phyloP scores from a whole-genome alignment of 2,888 invertebrate genomes.

The Meghimatium bilineatum region DNA sequence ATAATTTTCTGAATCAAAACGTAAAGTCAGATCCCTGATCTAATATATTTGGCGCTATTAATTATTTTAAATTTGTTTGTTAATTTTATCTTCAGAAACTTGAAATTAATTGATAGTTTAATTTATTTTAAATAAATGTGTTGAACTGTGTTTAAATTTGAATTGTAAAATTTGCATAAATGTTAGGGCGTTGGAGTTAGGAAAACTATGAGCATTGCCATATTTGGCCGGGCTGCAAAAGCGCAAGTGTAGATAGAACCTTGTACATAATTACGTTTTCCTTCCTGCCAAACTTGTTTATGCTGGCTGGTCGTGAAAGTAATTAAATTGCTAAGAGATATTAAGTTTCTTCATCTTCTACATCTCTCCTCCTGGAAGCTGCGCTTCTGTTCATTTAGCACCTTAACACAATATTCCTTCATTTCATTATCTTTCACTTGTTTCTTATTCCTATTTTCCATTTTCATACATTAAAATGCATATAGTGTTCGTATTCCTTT shows the following conservation, averaged over 20 bases:
- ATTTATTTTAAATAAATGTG: too few species aligned
- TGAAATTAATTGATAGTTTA: too few species aligned
- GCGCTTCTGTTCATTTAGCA: background rate
- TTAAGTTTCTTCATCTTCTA: background rate
- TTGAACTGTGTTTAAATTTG: background rate
- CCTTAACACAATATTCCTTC: background rate
- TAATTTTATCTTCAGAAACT: too few species aligned
- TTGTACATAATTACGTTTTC: background rate
- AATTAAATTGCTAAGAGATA: conserved; percentile 1
- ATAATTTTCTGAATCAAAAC: too few species aligned
- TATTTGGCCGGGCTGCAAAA: background rate
- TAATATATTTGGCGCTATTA: too few species aligned
- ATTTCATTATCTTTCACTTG: background rate
- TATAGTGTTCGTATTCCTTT: too few species aligned
- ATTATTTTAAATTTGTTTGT: too few species aligned
- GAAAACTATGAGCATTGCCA: background rate
- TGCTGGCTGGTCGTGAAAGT: background rate
- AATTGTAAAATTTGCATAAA: background rate
- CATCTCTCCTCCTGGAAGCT: background rate
- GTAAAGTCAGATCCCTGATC: too few species aligned
- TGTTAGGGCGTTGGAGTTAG: background rate
- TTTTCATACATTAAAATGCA: too few species aligned
- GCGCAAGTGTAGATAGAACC: background rate
- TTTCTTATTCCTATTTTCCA: too few species aligned
- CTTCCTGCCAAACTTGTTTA: background rate